phyloP scores from a whole-genome alignment of 2,113 vertebrate genomes.

The Coracopsis vasa region DNA sequence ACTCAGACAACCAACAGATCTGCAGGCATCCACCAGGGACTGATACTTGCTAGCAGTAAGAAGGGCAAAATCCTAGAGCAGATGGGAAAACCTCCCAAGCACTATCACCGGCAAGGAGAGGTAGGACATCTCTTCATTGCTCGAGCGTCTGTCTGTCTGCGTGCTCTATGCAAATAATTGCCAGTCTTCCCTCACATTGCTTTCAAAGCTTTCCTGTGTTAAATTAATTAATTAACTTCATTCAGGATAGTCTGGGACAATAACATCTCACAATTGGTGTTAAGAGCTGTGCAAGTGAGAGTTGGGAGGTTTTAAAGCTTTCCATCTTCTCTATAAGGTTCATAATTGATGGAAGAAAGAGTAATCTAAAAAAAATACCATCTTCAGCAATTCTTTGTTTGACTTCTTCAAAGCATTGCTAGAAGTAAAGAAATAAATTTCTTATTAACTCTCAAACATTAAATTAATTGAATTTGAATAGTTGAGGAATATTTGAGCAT shows the following conservation, averaged over 20 bases:
- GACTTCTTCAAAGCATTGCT: not conserved
- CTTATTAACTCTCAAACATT: not conserved
- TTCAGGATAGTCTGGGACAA: not conserved
- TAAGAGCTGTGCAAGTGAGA: not conserved
- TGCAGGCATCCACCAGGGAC: conserved; percentile 72
- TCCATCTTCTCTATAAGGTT: not conserved
- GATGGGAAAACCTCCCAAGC: conserved; percentile 76
- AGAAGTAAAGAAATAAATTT: not conserved
- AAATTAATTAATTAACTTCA: not conserved
- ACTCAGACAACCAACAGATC: conserved; percentile 85
- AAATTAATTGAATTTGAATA: not conserved
- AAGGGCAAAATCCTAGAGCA: conserved; percentile 86
- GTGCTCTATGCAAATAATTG: not conserved
- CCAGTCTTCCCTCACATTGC: not conserved
- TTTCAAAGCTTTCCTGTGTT: not conserved
- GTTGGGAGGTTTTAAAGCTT: not conserved
- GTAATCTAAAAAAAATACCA: not conserved
- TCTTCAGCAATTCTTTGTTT: not conserved
- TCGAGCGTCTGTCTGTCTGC: not conserved
- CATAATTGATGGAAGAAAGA: not conserved
- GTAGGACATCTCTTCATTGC: not conserved
- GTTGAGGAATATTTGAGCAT: not conserved
- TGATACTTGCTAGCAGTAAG: conserved; percentile 80
- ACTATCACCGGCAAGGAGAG: conserved; percentile 60
- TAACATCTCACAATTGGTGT: not conserved